Conservation (phyloP, 2,113 vertebrate genomes). For the Sphaerodactylus townsendi region DNA sequence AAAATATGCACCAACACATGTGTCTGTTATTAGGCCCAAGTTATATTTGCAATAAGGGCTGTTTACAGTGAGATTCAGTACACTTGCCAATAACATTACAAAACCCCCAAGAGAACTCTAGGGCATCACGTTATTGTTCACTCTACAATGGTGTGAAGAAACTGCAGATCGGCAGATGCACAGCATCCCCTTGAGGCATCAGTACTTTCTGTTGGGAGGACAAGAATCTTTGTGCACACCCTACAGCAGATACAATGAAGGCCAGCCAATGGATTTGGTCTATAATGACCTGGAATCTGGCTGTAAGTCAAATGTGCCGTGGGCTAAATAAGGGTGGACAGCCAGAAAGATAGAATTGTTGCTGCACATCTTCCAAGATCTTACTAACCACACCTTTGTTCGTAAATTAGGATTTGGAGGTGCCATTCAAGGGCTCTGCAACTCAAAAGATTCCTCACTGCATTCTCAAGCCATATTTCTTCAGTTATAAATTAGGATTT, state of each 20-base stretch:
- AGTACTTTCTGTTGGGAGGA: constrained; percentile 8
- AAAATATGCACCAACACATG: constrained; percentile 18
- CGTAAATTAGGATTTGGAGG: constrained; percentile 30
- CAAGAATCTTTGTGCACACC: constrained; percentile 7
- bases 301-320: neutral
- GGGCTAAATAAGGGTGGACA: constrained; percentile 32
- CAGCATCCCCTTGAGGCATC: neutral
- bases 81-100: constrained; percentile 16
- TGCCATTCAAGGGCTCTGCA: neutral
- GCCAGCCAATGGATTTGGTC: neutral
- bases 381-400: constrained; percentile 36
- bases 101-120: constrained; percentile 4
- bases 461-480: neutral
- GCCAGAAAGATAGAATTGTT: constrained; percentile 49
- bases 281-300: neutral
- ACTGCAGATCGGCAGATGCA: neutral
- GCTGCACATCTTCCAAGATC: constrained; percentile 16
- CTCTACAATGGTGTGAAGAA: neutral
- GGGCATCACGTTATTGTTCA: neutral
- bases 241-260: neutral
- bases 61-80: constrained; percentile 43
- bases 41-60: constrained; percentile 19
- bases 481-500: constrained; percentile 20
- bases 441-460: neutral
- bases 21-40: constrained; percentile 30